Evolutionary conservation across 2,888 invertebrate genomes (phyloP).

Genomic region (Eupithecia centaureata): DNA sequence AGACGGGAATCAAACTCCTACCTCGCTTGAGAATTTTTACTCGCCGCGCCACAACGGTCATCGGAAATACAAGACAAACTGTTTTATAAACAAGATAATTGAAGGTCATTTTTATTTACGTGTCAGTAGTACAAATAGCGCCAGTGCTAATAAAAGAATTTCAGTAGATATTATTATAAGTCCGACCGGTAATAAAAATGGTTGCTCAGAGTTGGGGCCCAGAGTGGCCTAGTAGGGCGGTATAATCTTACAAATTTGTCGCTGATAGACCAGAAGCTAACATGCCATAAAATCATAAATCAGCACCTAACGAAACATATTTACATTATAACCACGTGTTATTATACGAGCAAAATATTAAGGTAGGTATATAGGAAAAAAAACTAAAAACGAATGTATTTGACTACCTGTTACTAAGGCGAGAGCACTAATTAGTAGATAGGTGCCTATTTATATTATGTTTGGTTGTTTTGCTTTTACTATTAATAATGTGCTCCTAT

Average conservation of each 20-base stretch:
- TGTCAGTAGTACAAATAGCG: not conserved
- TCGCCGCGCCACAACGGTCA: no score
- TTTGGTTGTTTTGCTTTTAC: no score
- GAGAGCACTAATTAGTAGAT: no score
- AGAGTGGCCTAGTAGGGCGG: constrained; percentile 27
- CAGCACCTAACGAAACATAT: not conserved
- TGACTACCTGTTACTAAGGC: no score
- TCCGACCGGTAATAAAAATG: not conserved
- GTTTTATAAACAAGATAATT: not conserved
- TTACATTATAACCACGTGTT: not conserved
- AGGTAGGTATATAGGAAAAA: no score
- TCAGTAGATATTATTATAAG: not conserved
- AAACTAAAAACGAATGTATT: no score
- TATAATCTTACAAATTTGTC: constrained; percentile 54
- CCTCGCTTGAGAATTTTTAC: no score
- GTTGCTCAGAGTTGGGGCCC: not conserved
- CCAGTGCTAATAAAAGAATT: not conserved
- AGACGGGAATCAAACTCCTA: no score
- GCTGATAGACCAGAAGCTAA: not conserved
- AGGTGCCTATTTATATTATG: no score
- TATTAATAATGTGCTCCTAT: no score
- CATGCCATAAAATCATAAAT: not conserved
- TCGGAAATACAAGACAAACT: not conserved
- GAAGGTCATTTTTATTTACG: constrained; percentile 5
- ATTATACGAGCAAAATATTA: no score